Base-by-base conservation (phyloP, 2,797 vertebrate genomes). In the Melanitta fusca region DNA sequence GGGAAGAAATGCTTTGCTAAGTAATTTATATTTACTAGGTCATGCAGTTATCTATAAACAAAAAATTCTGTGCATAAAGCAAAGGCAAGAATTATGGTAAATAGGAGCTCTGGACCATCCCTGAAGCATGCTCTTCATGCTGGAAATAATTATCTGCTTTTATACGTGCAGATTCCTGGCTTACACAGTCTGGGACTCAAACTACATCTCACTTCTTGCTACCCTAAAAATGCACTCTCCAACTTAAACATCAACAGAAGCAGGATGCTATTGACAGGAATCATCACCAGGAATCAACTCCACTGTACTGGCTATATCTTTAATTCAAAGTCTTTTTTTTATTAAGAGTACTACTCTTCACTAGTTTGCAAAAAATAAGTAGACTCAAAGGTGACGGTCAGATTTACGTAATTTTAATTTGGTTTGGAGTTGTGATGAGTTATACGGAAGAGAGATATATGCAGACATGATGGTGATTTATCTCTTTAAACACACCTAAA, bases 151-250 rank as follows among this genome's bases (percentile, higher is more conserved):
- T 11, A 80, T 4, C 20, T 69, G 13, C 17, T 22, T 83, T 53
- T 20, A 8, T 15, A 43, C 5, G 4, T 18, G 19, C 11, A 62
- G 54, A 13, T 15, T 64, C 21, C 25, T 30, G 22, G 9, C 5
- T 68, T 36, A 25, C 0, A 0, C 2, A 54, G 19, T 32, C 32
- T 71, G n/a, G 17, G 16, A 41, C 32, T 69, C 38, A 73, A 32
- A 73, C 18, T 34, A 32, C 2, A 1, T 61, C 41, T 66, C 64
- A 32, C 8, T 75, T 38, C 28, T 25, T 27, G 43, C 57, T 78
- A 17, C 41, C 54, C 41, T 43, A 66, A 34, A 71, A 88, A 80
- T 10, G 36, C 13, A 34, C 13, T 24, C 19, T 57, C 14, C 39
- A 18, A 6, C 38, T 74, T 85, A 45, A 6, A 28, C 11, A 49